Percentiles rank a stretch among this genome's conserved stretches.
Conservation (phyloP, 1,140 invertebrate genomes). For the Megalonaias nervosa region DNA sequence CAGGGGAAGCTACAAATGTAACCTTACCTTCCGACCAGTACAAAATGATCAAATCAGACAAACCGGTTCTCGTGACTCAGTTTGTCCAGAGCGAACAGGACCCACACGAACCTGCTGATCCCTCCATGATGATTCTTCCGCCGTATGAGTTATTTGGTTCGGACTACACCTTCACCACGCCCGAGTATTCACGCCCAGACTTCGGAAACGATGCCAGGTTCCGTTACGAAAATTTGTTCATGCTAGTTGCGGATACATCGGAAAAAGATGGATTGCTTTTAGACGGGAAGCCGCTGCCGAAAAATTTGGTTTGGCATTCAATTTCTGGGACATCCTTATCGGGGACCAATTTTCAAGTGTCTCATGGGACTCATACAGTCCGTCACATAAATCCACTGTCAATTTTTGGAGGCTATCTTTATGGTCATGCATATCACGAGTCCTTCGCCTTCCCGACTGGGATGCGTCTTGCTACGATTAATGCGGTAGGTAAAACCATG, state of each 20-base stretch:
- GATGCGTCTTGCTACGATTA: conserved; percentile 40
- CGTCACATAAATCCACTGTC: conserved; percentile 35
- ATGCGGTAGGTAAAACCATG: conserved; percentile 24
- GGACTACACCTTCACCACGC: conserved; percentile 43
- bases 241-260: conserved; percentile 38
- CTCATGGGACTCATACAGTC: conserved; percentile 40
- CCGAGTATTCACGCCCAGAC: conserved; percentile 32
- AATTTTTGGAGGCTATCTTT: conserved; percentile 43
- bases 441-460: conserved; percentile 49
- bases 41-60: conserved; percentile 29
- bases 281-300: conserved; percentile 38
- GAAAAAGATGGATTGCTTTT: conserved; percentile 39
- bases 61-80: conserved; percentile 40
- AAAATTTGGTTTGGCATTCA: conserved; percentile 25
- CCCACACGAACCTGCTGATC: conserved; percentile 37
- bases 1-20: conserved; percentile 19
- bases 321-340: conserved; percentile 34
- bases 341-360: conserved; percentile 27
- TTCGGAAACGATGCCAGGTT: conserved; percentile 27
- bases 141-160: conserved; percentile 39
- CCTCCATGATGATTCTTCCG: conserved; percentile 44
- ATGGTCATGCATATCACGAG: conserved; percentile 44
- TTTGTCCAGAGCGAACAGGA: conserved; percentile 40
- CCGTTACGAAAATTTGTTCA: conserved; percentile 35
- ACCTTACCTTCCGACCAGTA: conserved; percentile 24